Evolutionary conservation across 23 tunicate genomes (phyloP), one percentile per base, ranked within the genome.

Genomic region (Oikopleura albicans): DNA sequence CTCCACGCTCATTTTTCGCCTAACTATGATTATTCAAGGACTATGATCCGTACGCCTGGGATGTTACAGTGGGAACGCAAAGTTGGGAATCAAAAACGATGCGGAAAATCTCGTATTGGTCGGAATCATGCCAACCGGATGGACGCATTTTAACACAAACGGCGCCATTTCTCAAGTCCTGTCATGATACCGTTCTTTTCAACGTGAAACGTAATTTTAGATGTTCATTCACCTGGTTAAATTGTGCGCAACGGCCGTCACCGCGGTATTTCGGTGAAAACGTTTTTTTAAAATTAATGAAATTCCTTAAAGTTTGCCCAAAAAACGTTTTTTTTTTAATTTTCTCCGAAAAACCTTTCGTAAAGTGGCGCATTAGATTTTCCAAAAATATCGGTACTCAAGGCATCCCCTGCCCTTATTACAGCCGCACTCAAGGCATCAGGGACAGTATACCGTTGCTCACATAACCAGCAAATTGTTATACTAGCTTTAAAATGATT

Each of bases 21-120:
- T n/a, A n/a, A n/a, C n/a, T 49, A 49, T 8, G 59, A 8, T 8
- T 49, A 49, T 8, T 49, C 22, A 8, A 71, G 35, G 79, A 71
- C 37, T 71, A 71, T 71, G 79, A 71, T 31, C 79, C 79, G 79
- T 71, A 71, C 37, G 79, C 79, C 4, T 71, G 79, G 79, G 79
- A 71, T 31, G 79, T 71, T 16, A 12, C 79, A 22, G 35, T 12
- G 2, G 79, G 79, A 31, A 31, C 28, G 2, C 79, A 71, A 71
- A 29, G 35, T 71, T 71, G 79, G 79, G 4, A 27, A 2, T 71
- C 79, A 34, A 2, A 2, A 4, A 71, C 79, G 33, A 29, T 2
- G 4, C 4, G 4, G 37, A 71, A 71, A 31, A 71, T 71, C 79
- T 71, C 79, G 27, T 71, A 71, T 37, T 71, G 79, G 79, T 71